These are phyloP conservation scores for Pseudorasbora parva DNA, from an alignment of 2,113 vertebrate species.

Conservation along the genomic window DNA sequence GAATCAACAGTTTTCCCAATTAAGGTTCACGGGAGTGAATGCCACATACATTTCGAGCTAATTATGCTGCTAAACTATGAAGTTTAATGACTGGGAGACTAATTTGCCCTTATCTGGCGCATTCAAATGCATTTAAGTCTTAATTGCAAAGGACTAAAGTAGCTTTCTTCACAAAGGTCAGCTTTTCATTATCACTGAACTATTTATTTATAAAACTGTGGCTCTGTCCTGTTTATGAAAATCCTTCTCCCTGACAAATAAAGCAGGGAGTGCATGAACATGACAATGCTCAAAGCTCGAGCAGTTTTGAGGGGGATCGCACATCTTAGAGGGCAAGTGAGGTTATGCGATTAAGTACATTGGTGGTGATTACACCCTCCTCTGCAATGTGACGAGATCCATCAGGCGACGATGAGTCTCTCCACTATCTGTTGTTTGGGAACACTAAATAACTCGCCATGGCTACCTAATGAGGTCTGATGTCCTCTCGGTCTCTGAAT, in stretches of 20 bases:
- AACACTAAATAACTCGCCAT: conserved; percentile 29
- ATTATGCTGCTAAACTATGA: background rate
- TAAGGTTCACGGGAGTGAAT: background rate
- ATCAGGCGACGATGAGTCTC: conserved; percentile 11
- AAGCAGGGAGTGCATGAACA: background rate
- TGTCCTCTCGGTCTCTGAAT: background rate
- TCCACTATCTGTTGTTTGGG: conserved; percentile 25
- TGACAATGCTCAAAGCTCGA: background rate
- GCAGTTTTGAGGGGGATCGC: background rate
- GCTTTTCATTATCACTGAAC: background rate
- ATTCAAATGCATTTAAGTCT: background rate
- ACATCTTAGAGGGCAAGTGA: background rate
- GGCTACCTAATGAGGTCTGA: conserved; percentile 33
- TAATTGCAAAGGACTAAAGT: conserved; percentile 21
- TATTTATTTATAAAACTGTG: background rate
- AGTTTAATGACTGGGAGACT: background rate
- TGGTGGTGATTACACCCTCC: conserved; percentile 3
- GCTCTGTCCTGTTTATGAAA: background rate
- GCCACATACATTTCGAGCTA: background rate
- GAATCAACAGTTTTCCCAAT: conserved; percentile 2
- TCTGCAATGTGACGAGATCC: conserved; percentile 7
- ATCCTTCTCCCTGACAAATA: background rate
- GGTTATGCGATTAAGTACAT: background rate
- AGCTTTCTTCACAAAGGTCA: conserved; percentile 13
- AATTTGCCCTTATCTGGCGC: background rate